Evolutionary conservation across 1,140 invertebrate species (phyloP).

Genomic region (Panulirus ornatus): DNA sequence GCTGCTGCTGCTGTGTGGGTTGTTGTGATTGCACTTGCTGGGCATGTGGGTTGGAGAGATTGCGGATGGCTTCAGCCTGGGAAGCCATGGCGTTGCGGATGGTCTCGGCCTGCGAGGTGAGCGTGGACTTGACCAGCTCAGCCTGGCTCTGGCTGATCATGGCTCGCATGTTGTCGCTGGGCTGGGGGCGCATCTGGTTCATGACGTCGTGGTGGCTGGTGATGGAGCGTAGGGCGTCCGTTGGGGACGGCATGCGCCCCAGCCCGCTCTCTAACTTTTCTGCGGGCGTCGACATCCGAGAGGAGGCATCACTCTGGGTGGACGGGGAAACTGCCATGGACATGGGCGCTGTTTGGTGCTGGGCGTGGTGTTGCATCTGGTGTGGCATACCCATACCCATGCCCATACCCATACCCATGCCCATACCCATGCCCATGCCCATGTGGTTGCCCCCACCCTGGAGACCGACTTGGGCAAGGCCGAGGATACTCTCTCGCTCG

Average conservation of each 20-base stretch:
- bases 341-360: conserved; percentile 74
- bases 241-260: conserved; percentile 75
- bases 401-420: conserved; percentile 73
- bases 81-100: conserved; percentile 74
- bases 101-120: conserved; percentile 74
- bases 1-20: conserved; percentile 80
- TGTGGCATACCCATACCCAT: conserved; percentile 75
- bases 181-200: conserved; percentile 75
- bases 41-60: conserved; percentile 82
- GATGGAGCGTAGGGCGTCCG: conserved; percentile 74
- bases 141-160: conserved; percentile 76
- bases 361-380: conserved; percentile 75
- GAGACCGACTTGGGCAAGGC: conserved; percentile 80
- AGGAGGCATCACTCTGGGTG: conserved; percentile 75
- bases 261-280: conserved; percentile 74
- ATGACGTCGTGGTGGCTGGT: conserved; percentile 74
- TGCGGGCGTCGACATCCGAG: conserved; percentile 75
- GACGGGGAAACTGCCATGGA: conserved; percentile 75
- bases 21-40: conserved; percentile 84
- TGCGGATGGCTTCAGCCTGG: conserved; percentile 74
- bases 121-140: conserved; percentile 75
- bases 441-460: conserved; percentile 74
- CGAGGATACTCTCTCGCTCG: conserved; percentile 87
- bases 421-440: conserved; percentile 75
- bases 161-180: conserved; percentile 74